phyloP scores from a whole-genome alignment of 2,113 vertebrate species.

The Hippocampus zosterae region DNA sequence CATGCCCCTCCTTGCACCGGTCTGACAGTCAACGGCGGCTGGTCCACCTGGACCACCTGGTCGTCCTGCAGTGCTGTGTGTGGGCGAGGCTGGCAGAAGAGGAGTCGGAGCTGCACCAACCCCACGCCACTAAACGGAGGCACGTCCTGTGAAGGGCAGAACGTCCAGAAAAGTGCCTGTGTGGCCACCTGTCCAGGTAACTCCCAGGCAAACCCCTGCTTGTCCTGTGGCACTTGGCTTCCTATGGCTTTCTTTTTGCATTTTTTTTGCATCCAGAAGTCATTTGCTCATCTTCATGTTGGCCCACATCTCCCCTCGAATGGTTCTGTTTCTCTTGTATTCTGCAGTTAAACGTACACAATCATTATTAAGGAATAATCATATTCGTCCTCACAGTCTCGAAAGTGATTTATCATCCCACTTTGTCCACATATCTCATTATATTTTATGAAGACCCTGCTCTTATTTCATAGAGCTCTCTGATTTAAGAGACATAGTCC shows the following conservation, averaged over 20 bases:
- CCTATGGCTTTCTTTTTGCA: conserved; percentile 58
- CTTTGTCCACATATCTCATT: conserved; percentile 45
- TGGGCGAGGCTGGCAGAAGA: conserved; percentile 98
- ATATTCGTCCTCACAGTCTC: conserved; percentile 33
- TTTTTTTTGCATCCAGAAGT: conserved; percentile 61
- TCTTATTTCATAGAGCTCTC: conserved; percentile 46
- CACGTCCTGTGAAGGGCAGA: conserved; percentile 96
- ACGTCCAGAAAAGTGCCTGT: conserved; percentile 97
- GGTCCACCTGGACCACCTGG: conserved; percentile 98
- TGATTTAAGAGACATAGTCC: conserved; percentile 40
- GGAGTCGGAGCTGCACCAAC: conserved; percentile 97
- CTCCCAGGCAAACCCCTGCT: conserved; percentile 57
- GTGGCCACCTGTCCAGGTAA: conserved; percentile 95
- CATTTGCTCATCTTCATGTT: conserved; percentile 57
- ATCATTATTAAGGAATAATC: conserved; percentile 27
- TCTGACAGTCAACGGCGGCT: conserved; percentile 90
- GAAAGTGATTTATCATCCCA: conserved; percentile 40
- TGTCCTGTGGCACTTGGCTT: conserved; percentile 65
- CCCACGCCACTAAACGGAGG: conserved; percentile 97
- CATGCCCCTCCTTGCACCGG: conserved; percentile 29
- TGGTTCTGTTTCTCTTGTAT: conserved; percentile 54
- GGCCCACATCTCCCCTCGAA: conserved; percentile 33
- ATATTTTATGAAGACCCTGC: conserved; percentile 27
- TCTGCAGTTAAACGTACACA: conserved; percentile 43
- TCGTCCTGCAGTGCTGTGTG: conserved; percentile 95